These are phyloP conservation scores for Bovichtus diacanthus DNA, from an alignment of 2,797 vertebrate genomes.

Conservation along the genomic window DNA sequence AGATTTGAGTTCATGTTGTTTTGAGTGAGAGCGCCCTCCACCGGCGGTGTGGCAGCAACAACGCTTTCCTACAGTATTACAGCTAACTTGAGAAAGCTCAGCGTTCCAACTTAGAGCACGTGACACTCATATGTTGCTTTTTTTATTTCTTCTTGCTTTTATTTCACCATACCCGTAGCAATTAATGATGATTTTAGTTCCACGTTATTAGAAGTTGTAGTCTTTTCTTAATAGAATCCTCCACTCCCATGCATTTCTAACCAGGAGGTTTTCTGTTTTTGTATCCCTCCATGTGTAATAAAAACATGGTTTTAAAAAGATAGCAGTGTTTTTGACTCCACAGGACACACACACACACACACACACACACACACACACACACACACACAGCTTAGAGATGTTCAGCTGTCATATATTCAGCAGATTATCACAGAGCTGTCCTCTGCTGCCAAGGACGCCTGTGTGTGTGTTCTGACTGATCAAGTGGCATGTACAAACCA, in stretches of 20 bases:
- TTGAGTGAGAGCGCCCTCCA: conserved; percentile 40
- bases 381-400: conserved; percentile 43
- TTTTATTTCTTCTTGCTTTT: too few relatives aligned
- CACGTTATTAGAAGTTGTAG: not conserved
- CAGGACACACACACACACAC: not conserved
- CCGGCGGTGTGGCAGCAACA: not conserved
- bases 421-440: conserved; percentile 57
- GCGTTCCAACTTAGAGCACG: not conserved
- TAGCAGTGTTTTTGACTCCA: not conserved
- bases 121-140: not conserved
- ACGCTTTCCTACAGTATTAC: not conserved
- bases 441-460: too few relatives aligned
- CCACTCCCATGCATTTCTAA: not conserved
- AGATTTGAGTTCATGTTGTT: not conserved
- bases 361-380: not conserved
- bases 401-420: conserved; percentile 60
- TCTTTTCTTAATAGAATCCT: not conserved
- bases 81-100: not conserved
- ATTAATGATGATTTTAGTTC: not conserved
- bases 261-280: not conserved
- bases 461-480: conserved; percentile 6
- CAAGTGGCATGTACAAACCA: conserved; percentile 21
- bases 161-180: not conserved
- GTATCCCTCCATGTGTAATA: not conserved
- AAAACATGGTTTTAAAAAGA: not conserved